A percentile compares a stretch with the other conserved stretches of the same genome.
Evolutionary conservation across 2,888 invertebrate species (phyloP).

Genomic region (Fissipunctia ypsillon): DNA sequence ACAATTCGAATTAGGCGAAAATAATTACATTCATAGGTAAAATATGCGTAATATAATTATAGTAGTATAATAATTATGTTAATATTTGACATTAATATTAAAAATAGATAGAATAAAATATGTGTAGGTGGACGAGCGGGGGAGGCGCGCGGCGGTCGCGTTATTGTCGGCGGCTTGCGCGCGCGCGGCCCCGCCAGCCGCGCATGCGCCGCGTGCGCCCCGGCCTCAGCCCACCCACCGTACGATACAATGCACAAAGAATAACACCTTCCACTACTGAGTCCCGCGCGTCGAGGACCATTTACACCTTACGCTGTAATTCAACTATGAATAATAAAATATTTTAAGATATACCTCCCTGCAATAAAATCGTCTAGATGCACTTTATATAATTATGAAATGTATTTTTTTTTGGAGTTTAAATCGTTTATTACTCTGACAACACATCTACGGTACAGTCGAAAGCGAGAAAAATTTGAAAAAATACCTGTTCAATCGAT

Average conservation of each 20-base stretch:
- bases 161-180: slow-evolving; percentile 80
- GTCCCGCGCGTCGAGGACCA: slow-evolving; percentile 83
- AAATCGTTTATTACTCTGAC: slow-evolving; percentile 88
- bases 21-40: slow-evolving; percentile 90
- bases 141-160: slow-evolving; percentile 82
- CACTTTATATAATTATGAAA: slow-evolving; percentile 88
- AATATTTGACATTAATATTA: slow-evolving; percentile 91
- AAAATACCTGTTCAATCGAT: slow-evolving; percentile 90
- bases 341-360: slow-evolving; percentile 89
- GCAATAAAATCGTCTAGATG: slow-evolving; percentile 89
- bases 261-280: slow-evolving; percentile 78
- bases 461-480: slow-evolving; percentile 90
- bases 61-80: slow-evolving; percentile 90
- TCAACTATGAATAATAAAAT: slow-evolving; percentile 89
- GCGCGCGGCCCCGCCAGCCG: slow-evolving; percentile 47
- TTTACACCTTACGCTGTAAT: slow-evolving; percentile 87
- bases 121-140: slow-evolving; percentile 89
- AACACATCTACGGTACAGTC: slow-evolving; percentile 91
- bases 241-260: slow-evolving; percentile 69
- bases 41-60: slow-evolving; percentile 87
- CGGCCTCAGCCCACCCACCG: slow-evolving; percentile 65
- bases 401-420: slow-evolving; percentile 87
- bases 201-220: slow-evolving; percentile 50
- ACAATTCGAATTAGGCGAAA: slow-evolving; percentile 90
- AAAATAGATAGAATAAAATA: slow-evolving; percentile 90